Conservation (phyloP, 2,113 vertebrate species). For the Bombycilla garrulus region DNA sequence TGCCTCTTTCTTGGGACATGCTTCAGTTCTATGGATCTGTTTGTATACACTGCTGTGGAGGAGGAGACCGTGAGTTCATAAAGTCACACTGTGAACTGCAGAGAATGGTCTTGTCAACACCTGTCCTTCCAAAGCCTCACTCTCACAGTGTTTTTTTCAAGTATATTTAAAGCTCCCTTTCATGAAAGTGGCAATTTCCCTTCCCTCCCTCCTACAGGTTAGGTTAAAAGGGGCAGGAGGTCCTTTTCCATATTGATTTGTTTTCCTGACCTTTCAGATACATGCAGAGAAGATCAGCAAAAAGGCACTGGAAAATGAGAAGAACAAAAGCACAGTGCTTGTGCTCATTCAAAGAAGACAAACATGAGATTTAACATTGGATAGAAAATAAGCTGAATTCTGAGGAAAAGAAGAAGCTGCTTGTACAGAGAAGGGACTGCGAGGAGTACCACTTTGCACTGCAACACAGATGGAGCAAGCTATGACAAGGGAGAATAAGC, state of each 20-base stretch:
- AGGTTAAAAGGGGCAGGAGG: constrained; percentile 60
- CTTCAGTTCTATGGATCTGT: background rate
- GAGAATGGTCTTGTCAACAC: constrained; percentile 30
- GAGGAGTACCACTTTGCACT: background rate
- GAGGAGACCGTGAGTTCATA: background rate
- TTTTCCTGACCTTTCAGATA: constrained; percentile 70
- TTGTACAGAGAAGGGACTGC: background rate
- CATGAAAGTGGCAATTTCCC: constrained; percentile 10
- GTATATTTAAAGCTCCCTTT: constrained; percentile 66
- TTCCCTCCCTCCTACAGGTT: constrained; percentile 12
- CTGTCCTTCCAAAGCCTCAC: constrained; percentile 20
- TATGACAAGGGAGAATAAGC: background rate
- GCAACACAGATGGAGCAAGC: background rate
- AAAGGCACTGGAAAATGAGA: constrained; percentile 19
- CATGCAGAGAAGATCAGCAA: constrained; percentile 55
- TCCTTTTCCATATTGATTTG: constrained; percentile 61
- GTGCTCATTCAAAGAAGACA: constrained; percentile 12
- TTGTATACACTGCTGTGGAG: background rate
- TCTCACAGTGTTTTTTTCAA: constrained; percentile 25
- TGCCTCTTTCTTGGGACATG: background rate
- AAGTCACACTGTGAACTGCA: background rate
- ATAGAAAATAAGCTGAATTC: background rate
- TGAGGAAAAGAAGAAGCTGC: background rate
- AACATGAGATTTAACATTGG: background rate
- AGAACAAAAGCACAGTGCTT: background rate